phyloP scores from a whole-genome alignment of 2,113 vertebrate genomes.

The Corythornis cristatus region DNA sequence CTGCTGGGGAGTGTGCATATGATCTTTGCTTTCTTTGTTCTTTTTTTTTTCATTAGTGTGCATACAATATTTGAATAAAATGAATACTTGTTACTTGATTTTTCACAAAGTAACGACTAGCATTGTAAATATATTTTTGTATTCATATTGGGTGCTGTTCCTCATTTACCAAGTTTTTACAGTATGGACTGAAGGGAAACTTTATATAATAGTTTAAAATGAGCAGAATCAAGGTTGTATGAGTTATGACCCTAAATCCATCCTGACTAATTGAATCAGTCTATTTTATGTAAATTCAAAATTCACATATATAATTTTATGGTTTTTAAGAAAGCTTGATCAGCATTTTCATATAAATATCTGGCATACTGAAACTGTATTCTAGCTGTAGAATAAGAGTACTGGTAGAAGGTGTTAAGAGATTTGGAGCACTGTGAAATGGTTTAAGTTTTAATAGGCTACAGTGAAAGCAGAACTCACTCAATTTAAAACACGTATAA shows the following conservation, averaged over 20 bases:
- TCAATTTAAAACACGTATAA: neutral
- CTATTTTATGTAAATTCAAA: neutral
- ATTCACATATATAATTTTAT: neutral
- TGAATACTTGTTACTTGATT: neutral
- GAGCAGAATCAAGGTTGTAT: neutral
- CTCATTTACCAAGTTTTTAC: neutral
- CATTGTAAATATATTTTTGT: neutral
- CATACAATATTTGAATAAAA: neutral
- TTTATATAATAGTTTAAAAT: neutral
- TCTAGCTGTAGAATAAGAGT: neutral
- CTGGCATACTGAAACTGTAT: neutral
- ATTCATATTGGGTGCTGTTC: neutral
- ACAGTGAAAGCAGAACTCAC: neutral
- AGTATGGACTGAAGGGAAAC: neutral
- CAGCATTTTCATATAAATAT: conserved; percentile 5
- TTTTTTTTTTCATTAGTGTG: neutral
- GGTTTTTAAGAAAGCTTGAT: neutral
- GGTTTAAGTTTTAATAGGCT: neutral
- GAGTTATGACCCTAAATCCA: neutral
- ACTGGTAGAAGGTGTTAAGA: neutral
- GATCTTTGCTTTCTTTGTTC: neutral
- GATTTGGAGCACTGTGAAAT: neutral
- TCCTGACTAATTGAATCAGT: neutral
- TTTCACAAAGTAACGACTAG: neutral
- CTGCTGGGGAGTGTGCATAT: neutral